These are phyloP conservation scores for Microctonus aethiopoides DNA, from an alignment of 2,888 invertebrate genomes.

Conservation along the genomic window DNA sequence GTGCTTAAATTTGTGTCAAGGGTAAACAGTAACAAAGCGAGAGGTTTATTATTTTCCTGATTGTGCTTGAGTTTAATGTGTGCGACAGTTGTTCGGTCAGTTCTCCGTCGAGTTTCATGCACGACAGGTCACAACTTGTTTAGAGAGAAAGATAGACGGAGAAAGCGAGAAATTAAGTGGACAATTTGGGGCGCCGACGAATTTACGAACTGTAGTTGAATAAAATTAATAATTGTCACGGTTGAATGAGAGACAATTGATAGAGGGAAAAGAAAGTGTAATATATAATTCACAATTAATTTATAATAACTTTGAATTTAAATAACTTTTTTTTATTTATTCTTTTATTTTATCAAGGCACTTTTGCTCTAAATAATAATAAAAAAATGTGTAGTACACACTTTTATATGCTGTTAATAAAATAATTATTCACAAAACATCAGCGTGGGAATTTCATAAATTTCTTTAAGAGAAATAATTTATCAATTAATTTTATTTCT, in stretches of 20 bases:
- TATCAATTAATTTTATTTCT: neutral
- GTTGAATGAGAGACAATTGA: slow-evolving; percentile 29
- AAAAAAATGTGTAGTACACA: too few relatives aligned
- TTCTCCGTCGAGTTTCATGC: neutral
- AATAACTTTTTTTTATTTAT: neutral
- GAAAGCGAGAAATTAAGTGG: slow-evolving; percentile 18
- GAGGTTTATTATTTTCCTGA: neutral
- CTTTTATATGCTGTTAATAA: too few relatives aligned
- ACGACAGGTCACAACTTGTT: neutral
- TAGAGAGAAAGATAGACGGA: neutral
- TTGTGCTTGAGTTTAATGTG: neutral
- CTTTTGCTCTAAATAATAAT: too few relatives aligned
- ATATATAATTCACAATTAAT: slow-evolving; percentile 36
- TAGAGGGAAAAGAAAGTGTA: neutral
- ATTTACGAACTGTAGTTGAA: slow-evolving; percentile 45
- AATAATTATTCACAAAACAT: too few relatives aligned
- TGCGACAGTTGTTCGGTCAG: neutral
- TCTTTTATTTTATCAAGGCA: neutral
- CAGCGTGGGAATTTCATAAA: too few relatives aligned
- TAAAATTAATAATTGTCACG: slow-evolving; percentile 43
- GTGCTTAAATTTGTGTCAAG: neutral
- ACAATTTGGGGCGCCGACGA: slow-evolving; percentile 32
- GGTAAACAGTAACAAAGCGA: neutral
- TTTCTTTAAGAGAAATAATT: neutral
- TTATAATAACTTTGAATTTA: slow-evolving; percentile 32